A percentile compares a stretch with the other conserved stretches of the same genome.
phyloP scores from a whole-genome alignment of 2,888 invertebrate species.

The Lottia scabra region DNA sequence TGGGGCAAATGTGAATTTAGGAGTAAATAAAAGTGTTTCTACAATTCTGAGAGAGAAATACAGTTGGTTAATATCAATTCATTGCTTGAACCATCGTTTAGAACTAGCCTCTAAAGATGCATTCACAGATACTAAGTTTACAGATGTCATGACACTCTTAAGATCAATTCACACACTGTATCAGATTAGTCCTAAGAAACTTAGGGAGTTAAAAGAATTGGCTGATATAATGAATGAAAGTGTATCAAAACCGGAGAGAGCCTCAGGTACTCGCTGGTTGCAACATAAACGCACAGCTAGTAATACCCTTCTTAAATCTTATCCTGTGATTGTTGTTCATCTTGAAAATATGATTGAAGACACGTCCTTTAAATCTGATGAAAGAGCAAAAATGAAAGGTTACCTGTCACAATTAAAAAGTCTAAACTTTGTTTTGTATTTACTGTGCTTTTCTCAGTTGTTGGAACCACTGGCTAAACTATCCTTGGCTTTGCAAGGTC shows the following conservation, averaged over 20 bases:
- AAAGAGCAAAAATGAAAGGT: neutral
- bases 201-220: neutral
- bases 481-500: neutral
- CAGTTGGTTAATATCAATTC: neutral
- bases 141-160: neutral
- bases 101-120: no score
- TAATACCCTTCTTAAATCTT: neutral
- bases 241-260: neutral
- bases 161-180: neutral
- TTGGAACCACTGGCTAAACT: neutral
- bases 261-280: neutral
- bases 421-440: neutral
- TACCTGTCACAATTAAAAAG: neutral
- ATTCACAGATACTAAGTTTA: no score
- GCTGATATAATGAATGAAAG: neutral
- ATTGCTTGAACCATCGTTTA: neutral
- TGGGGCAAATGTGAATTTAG: neutral
- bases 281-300: neutral
- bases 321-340: neutral
- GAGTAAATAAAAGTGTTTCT: no score
- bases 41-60: neutral
- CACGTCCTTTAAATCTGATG: neutral
- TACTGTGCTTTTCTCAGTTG: neutral
- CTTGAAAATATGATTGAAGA: neutral
- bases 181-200: neutral